A percentile compares a stretch with the other conserved stretches of the same genome.
These are phyloP conservation scores for Calliopum simillimum DNA, from an alignment of 2,888 invertebrate species.

Conservation along the genomic window DNA sequence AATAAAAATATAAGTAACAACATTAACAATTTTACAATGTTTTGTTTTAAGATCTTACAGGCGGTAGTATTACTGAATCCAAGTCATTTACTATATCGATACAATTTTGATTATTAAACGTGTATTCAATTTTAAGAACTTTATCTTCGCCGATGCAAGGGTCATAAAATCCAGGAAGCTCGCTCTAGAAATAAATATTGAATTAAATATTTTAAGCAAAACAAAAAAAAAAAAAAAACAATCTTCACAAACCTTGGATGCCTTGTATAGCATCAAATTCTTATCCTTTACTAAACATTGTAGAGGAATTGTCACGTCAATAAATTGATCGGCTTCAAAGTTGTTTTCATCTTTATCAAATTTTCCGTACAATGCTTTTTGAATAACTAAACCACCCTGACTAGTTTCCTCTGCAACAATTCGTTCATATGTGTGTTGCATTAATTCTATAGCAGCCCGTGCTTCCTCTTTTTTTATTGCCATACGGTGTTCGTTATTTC, in stretches of 20 bases:
- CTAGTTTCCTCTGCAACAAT: constrained; percentile 84
- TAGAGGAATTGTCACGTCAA: constrained; percentile 94
- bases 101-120: constrained; percentile 83
- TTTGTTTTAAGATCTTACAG: not conserved
- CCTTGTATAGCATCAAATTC: constrained; percentile 84
- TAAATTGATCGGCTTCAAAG: constrained; percentile 67
- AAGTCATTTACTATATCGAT: constrained; percentile 83
- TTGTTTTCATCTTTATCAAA: constrained; percentile 65
- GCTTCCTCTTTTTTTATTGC: constrained; percentile 87
- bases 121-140: constrained; percentile 85
- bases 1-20: too few relatives aligned
- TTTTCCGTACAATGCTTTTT: constrained; percentile 85
- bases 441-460: constrained; percentile 85
- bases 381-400: constrained; percentile 86
- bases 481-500: constrained; percentile 79
- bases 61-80: constrained; percentile 83
- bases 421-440: constrained; percentile 90
- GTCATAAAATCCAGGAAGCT: constrained; percentile 96
- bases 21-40: too few relatives aligned
- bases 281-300: constrained; percentile 95
- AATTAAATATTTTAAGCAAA: not conserved
- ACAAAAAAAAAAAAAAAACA: constrained; percentile 9
- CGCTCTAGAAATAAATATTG: constrained; percentile 75
- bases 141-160: constrained; percentile 95
- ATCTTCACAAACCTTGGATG: constrained; percentile 78